phyloP scores from a whole-genome alignment of 2,113 vertebrate genomes.

The Dissostichus mawsoni region DNA sequence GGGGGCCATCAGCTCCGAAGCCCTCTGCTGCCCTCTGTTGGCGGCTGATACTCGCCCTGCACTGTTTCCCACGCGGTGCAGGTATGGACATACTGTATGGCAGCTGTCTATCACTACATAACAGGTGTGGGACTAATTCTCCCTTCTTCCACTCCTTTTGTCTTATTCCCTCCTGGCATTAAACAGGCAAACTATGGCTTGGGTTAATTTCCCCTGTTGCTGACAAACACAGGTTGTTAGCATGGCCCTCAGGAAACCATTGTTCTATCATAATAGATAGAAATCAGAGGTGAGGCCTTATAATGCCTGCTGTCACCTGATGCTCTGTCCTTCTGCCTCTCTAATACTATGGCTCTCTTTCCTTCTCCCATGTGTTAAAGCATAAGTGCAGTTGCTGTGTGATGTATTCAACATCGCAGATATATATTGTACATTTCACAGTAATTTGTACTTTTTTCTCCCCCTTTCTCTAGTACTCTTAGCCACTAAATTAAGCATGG shows the following conservation, averaged over 20 bases:
- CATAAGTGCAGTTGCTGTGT: conserved; percentile 31
- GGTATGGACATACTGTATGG: conserved; percentile 63
- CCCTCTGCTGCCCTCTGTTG: conserved; percentile 83
- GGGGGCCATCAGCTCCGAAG: conserved; percentile 61
- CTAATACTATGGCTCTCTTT: not conserved
- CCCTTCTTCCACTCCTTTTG: conserved; percentile 55
- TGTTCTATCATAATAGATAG: conserved; percentile 76
- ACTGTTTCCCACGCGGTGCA: conserved; percentile 25
- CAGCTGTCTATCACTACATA: conserved; percentile 73
- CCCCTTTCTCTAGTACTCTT: conserved; percentile 61
- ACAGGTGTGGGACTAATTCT: conserved; percentile 72
- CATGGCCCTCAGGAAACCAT: conserved; percentile 74
- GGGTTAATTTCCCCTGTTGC: conserved; percentile 79
- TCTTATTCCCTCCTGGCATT: conserved; percentile 57
- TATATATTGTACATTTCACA: conserved; percentile 60
- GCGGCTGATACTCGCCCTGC: conserved; percentile 16
- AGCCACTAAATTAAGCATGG: conserved; percentile 80
- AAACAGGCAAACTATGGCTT: conserved; percentile 57
- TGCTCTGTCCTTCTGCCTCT: conserved; percentile 57
- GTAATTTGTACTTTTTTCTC: conserved; percentile 55
- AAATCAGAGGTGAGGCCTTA: conserved; percentile 78
- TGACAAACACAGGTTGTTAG: conserved; percentile 73
- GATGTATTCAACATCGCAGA: conserved; percentile 39
- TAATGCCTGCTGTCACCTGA: conserved; percentile 75
- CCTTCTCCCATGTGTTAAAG: conserved; percentile 14